phyloP scores from a whole-genome alignment of 2,113 vertebrate genomes.

The Chaenocephalus aceratus region DNA sequence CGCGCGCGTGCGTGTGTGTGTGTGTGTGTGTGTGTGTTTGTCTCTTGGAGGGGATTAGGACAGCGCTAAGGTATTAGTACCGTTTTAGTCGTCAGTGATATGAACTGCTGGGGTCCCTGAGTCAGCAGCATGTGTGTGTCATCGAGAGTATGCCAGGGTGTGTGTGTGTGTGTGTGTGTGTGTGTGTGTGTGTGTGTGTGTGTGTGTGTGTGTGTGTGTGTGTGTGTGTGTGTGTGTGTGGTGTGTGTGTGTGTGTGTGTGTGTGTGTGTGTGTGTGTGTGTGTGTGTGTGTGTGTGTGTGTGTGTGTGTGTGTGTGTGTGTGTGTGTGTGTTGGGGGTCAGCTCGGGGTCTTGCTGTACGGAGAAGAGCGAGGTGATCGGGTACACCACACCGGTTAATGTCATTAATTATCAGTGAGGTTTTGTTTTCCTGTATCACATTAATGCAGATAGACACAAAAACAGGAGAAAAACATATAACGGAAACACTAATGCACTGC shows the following conservation, averaged over 20 bases:
- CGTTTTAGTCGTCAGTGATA: conserved; percentile 67
- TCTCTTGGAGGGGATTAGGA: not conserved
- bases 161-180: no score
- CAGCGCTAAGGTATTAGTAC: conserved; percentile 25
- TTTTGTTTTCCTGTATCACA: conserved; percentile 29
- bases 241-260: conserved; percentile 5
- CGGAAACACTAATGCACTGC: not conserved
- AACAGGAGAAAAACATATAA: not conserved
- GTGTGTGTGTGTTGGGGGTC: conserved; percentile 27
- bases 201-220: not conserved
- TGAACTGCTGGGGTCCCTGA: conserved; percentile 55
- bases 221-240: conserved; percentile 9
- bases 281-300: conserved; percentile 9
- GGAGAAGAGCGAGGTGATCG: conserved; percentile 28
- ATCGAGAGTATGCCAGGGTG: conserved; percentile 17
- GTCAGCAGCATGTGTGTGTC: conserved; percentile 50
- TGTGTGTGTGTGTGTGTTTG: conserved; percentile 13
- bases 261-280: conserved; percentile 32
- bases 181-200: conserved; percentile 26
- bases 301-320: conserved; percentile 12
- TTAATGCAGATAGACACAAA: not conserved
- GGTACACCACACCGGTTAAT: conserved; percentile 21
- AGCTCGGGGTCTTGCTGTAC: conserved; percentile 24
- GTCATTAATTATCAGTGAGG: conserved; percentile 36
- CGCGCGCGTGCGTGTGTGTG: not conserved